Evolutionary conservation across 2,797 vertebrate genomes (phyloP), one percentile per base, ranked within the genome.

Genomic region (Alcedo atthis): DNA sequence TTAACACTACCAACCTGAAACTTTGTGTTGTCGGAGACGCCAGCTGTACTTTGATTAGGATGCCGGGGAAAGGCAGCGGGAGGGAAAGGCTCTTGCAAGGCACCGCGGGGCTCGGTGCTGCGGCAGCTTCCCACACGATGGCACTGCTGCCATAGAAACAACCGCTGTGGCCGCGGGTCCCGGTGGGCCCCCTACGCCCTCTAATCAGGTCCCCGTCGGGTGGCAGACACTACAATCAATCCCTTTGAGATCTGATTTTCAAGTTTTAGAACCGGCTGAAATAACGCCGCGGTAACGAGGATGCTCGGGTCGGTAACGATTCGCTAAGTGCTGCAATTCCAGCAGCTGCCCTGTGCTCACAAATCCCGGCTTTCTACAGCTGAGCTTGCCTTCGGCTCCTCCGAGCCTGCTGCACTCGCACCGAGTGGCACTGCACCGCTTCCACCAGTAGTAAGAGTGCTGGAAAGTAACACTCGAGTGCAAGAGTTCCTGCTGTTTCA

Each of bases 81-180:
- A 20, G 45, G 40, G 24, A 32, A 69, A 30, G 22, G 3, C 66
- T 53, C 45, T 20, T 8, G 49, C 54, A 18, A 7, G 49, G 51
- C 43, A 10, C 35, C 0, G 63, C 62, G 13, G 1, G 10, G 2
- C 51, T 35, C 16, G 68, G 42, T 49, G 91, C 85, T 91, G 66
- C 62, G 7, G 35, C 12, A 16, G 61, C 42, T 17, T 40, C 81
- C 98, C 98, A 97, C 97, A 90, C 91, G 98, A 95, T 98, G 98
- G 97, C 97, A 97, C 82, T 67, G 80, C 96, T 75, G 61, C 83
- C 86, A 87, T 45, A 95, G 11, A 49, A 92, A 96, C 67, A 28
- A 28, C 2, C 2, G 25, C 4, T 15, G 13, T 17, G 32, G 17
- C 42, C 2, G 35, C 9, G 1, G 45, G 12, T 71, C 46, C 85